Base-by-base conservation (phyloP, 2,888 invertebrate genomes). In the Prosopocoilus inquinatus region DNA sequence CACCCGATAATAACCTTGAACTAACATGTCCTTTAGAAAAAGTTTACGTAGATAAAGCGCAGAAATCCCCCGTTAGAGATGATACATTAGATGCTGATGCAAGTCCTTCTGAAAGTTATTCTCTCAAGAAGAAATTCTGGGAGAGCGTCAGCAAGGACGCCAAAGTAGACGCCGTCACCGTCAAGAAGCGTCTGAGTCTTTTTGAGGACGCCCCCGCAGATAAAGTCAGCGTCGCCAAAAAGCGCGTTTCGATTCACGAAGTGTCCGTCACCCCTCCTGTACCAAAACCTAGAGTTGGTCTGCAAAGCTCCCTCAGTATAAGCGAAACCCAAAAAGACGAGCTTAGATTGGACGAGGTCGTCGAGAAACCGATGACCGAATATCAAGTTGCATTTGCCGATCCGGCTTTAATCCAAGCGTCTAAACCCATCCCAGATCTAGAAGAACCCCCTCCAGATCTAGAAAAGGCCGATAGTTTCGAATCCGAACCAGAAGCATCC, bases 61-160 rank as follows among this genome's bases (percentile, higher is more conserved):
- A 55, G 36, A 41, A 15, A 41, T 70, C 74, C 20, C 70, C 73
- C 8, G 72, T 72, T 45, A 63, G 70, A 45, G 73, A 74, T 52
- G 73, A 75, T 55, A 60, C 69, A 28, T 59, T 73, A 35, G 70
- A 63, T 47, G 63, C 64, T 15, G 58, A 53, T n/a, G 46, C 50
- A 28, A 69, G 67, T 55, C 68, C 72, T 53, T 65, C 72, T 34
- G 75, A 75, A 63, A 76, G 75, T 54, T 81, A 81, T 62, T 75
- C 75, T 11, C 78, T 79, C 51, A 78, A 77, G 59, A 81, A 79
- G 64, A 78, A 77, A 61, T 81, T 81, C 65, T 81, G 81, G 81
- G 81, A 81, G 71, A 75, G 67, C 64, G 74, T 78, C 50, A 59
- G 69, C 47, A 69, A 70, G 59, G 74, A 75, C 39, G 65, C 67